These are phyloP conservation scores for Platorchestia sp. DNA, from an alignment of 1,140 invertebrate genomes.

Conservation along the genomic window DNA sequence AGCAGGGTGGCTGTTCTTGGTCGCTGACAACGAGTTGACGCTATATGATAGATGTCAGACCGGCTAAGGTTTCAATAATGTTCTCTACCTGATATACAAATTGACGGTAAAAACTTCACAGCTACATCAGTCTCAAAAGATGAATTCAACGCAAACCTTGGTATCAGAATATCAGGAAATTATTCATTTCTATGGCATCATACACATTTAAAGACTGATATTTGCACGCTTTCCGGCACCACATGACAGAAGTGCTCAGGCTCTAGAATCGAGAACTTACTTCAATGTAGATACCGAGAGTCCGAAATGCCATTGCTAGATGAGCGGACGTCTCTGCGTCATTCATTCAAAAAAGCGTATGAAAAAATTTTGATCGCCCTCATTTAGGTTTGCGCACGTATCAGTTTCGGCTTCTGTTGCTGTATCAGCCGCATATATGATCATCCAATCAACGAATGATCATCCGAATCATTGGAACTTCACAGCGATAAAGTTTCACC, in stretches of 20 bases:
- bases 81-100: too few species aligned
- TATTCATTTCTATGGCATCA: neutral
- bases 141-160: neutral
- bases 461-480: too few species aligned
- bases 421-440: too few species aligned
- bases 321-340: too few species aligned
- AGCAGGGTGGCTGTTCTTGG: neutral
- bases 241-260: slow-evolving; percentile 64
- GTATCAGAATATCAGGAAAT: neutral
- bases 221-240: neutral
- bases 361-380: too few species aligned
- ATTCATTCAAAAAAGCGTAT: too few species aligned
- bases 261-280: slow-evolving; percentile 66
- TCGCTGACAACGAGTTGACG: neutral
- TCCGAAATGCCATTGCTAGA: slow-evolving; percentile 60
- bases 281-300: slow-evolving; percentile 67
- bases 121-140: neutral
- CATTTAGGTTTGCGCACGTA: too few species aligned
- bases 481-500: too few species aligned
- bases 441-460: too few species aligned
- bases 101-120: neutral
- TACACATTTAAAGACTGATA: neutral
- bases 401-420: too few species aligned
- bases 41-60: neutral
- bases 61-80: neutral